Evolutionary conservation across 2,113 vertebrate genomes (phyloP), one percentile per base, ranked within the genome.

Genomic region (Dicaeum eximium): DNA sequence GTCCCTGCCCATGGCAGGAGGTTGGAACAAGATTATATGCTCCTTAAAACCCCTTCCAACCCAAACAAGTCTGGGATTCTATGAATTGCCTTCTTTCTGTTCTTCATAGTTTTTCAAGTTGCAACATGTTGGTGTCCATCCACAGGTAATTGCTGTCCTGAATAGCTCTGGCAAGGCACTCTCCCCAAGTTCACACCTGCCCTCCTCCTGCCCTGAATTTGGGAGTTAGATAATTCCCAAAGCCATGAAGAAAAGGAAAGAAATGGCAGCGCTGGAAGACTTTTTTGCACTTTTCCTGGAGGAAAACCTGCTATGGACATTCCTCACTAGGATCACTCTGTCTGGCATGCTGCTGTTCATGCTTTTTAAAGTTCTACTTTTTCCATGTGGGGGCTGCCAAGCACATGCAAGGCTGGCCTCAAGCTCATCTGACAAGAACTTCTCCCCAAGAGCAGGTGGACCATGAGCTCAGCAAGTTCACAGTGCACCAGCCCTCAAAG

Each of bases 191-290:
- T 64, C 48, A n/a, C 19, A 19, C 2, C 22, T 30, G 13, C 54
- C 37, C 31, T 48, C 13, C 27, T 74, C 4, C 53, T 69, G 25
- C 47, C 50, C 71, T 24, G 42, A 92, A 73, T 47, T 47, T 3
- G 10, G 16, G 24, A 54, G 7, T 38, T 23, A 1, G 1, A 21
- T n/a, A 8, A n/a, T 6, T 15, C 18, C 28, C 17, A 64, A 67
- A 58, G 18, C 38, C 30, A 38, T 14, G 13, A 75, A 67, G 44
- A 72, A 72, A 37, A 80, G 8, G 28, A 20, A 66, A 17, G 4
- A 35, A 74, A 56, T 3, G 13, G 10, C 18, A 64, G 40, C 0
- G 0, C 2, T 14, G 3, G 11, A 28, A 80, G 7, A 3, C 5
- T 31, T 64, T 61, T 44, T 22, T n/a, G 4, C 7, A 2, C 14